These are phyloP conservation scores for Scaptomyza cyrtandrae DNA, from an alignment of 2,888 invertebrate species.

Conservation along the genomic window DNA sequence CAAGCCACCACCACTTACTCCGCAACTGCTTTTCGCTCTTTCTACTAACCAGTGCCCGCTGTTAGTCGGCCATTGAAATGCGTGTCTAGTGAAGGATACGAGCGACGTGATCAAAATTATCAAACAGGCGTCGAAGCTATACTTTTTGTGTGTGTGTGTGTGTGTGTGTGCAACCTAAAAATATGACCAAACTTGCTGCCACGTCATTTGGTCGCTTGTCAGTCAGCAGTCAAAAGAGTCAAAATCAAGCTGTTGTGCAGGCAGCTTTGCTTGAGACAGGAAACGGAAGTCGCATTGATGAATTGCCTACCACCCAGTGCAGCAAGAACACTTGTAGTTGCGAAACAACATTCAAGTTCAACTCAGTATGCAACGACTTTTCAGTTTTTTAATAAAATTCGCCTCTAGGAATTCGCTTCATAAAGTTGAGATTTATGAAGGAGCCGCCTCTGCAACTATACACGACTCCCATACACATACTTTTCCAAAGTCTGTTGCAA, in stretches of 20 bases:
- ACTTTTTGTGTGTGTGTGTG: slow-evolving; percentile 8
- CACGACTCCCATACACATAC: slow-evolving; percentile 6
- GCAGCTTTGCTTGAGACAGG: slow-evolving; percentile 55
- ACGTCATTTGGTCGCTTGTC: slow-evolving; percentile 64
- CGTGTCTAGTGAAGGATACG: slow-evolving; percentile 78
- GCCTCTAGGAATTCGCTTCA: slow-evolving; percentile 2
- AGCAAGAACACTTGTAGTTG: slow-evolving; percentile 1
- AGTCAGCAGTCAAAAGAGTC: slow-evolving; percentile 49
- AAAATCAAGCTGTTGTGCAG: slow-evolving; percentile 59
- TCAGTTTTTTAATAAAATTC: slow-evolving; percentile 12
- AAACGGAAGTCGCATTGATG: slow-evolving; percentile 76
- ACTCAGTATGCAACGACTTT: slow-evolving; percentile 18
- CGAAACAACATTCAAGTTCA: slow-evolving; percentile 37
- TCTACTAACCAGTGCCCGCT: slow-evolving; percentile 12
- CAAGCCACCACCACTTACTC: neutral
- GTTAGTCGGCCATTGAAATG: slow-evolving; percentile 67
- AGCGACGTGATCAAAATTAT: slow-evolving; percentile 77
- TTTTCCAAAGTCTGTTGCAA: slow-evolving; percentile 22
- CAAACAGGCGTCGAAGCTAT: slow-evolving; percentile 43
- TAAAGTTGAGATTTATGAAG: slow-evolving; percentile 38
- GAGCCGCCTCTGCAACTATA: slow-evolving; percentile 33
- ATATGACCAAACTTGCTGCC: slow-evolving; percentile 59
- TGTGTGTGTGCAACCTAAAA: slow-evolving; percentile 33
- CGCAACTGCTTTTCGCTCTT: too few species aligned
- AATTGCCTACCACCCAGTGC: slow-evolving; percentile 50